Evolutionary conservation across 2,113 vertebrate species (phyloP).

Genomic region (Todiramphus saurophagus): DNA sequence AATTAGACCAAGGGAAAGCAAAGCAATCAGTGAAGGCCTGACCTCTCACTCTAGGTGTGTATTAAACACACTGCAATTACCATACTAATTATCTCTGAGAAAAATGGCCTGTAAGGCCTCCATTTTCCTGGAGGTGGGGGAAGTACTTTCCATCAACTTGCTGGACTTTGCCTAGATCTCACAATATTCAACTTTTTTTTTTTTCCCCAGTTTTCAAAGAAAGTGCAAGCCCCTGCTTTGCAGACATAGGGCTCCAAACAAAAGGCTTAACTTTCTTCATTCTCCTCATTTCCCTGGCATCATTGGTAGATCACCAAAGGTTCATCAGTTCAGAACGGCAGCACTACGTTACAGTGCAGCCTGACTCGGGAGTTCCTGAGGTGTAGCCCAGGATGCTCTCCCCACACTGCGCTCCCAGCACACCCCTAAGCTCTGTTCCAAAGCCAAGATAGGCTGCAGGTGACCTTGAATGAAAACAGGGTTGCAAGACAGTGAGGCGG

Average conservation of each 20-base stretch:
- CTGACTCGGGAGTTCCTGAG: fast-evolving
- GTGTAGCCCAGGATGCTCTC: background rate
- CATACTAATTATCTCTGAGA: background rate
- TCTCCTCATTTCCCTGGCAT: background rate
- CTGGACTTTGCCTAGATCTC: background rate
- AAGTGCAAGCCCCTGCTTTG: background rate
- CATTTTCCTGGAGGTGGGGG: background rate
- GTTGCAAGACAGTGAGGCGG: background rate
- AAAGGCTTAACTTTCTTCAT: background rate
- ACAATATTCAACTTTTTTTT: background rate
- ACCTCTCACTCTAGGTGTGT: background rate
- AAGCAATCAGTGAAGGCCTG: background rate
- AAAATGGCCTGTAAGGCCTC: background rate
- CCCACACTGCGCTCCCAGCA: fast-evolving
- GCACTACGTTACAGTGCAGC: background rate
- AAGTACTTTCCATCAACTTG: background rate
- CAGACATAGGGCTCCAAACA: background rate
- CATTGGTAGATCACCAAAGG: background rate
- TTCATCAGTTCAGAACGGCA: fast-evolving
- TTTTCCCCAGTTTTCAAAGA: background rate
- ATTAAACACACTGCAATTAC: background rate
- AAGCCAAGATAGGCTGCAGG: background rate
- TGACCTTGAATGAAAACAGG: background rate
- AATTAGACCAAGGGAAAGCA: background rate
- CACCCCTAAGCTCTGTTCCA: background rate